Conservation (phyloP, 2,113 vertebrate species). For the Hylia prasina region DNA sequence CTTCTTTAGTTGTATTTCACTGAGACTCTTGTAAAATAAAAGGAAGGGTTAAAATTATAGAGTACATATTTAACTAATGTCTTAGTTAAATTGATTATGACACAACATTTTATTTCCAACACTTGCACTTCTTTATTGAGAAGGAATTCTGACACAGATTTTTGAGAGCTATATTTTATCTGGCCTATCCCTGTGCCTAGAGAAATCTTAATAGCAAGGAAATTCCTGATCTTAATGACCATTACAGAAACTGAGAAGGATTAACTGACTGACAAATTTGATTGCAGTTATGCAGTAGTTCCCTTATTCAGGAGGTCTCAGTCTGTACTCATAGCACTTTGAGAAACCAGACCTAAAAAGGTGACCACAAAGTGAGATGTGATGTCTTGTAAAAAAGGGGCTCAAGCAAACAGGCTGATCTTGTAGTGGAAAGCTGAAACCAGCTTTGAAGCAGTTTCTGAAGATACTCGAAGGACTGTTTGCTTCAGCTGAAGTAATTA, state of each 20-base stretch:
- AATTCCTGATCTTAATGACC: not conserved
- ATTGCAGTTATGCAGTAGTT: not conserved
- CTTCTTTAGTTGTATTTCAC: not conserved
- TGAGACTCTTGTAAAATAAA: not conserved
- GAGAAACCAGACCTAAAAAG: not conserved
- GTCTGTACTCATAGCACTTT: not conserved
- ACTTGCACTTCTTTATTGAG: not conserved
- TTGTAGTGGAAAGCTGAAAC: not conserved
- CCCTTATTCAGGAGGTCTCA: not conserved
- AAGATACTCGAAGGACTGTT: not conserved
- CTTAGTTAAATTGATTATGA: not conserved
- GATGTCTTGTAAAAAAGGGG: not conserved
- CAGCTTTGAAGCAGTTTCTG: not conserved
- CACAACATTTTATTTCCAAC: not conserved
- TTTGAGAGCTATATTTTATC: not conserved
- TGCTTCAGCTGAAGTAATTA: not conserved
- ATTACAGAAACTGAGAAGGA: not conserved
- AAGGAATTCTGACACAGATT: not conserved
- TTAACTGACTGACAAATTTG: not conserved
- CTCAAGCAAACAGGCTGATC: not conserved
- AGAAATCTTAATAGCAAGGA: not conserved
- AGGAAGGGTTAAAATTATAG: not conserved
- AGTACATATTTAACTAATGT: not conserved
- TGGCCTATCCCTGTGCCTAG: not conserved
- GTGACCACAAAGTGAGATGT: not conserved